phyloP scores from a whole-genome alignment of 2,888 invertebrate genomes.

The Arge pagana region DNA sequence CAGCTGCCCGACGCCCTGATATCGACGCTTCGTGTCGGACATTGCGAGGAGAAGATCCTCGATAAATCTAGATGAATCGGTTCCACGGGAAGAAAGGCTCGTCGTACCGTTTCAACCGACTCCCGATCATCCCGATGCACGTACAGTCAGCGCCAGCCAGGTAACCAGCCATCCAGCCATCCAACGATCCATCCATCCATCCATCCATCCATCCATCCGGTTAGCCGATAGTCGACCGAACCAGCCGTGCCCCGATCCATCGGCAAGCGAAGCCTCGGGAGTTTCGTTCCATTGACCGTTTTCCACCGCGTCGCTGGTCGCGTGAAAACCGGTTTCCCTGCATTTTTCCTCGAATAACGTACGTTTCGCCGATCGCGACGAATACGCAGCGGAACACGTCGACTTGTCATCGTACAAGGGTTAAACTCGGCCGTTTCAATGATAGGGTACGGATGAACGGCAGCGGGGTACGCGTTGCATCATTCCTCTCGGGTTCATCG shows the following conservation, averaged over 20 bases:
- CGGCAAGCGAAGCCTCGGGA: not conserved
- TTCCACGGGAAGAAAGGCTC: not conserved
- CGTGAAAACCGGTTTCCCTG: constrained; percentile 4
- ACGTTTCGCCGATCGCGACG: no score
- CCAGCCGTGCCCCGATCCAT: not conserved
- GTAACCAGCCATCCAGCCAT: no score
- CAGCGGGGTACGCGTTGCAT: no score
- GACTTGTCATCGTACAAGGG: no score
- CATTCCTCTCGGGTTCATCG: constrained; percentile 17
- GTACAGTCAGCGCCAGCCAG: not conserved
- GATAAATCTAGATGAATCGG: constrained; percentile 12
- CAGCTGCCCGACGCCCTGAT: constrained; percentile 7
- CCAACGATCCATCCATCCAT: no score
- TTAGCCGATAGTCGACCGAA: no score
- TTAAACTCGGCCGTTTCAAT: no score
- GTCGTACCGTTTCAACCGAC: not conserved
- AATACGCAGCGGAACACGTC: no score
- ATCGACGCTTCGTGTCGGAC: constrained; percentile 8
- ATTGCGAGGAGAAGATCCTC: not conserved
- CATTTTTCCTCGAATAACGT: no score
- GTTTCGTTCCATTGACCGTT: constrained; percentile 12
- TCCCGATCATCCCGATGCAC: constrained; percentile 1
- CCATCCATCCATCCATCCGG: no score
- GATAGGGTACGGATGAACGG: not conserved
- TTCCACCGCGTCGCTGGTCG: constrained; percentile 4